Base-by-base conservation (phyloP, 2,113 vertebrate genomes). In the Scalopus aquaticus region DNA sequence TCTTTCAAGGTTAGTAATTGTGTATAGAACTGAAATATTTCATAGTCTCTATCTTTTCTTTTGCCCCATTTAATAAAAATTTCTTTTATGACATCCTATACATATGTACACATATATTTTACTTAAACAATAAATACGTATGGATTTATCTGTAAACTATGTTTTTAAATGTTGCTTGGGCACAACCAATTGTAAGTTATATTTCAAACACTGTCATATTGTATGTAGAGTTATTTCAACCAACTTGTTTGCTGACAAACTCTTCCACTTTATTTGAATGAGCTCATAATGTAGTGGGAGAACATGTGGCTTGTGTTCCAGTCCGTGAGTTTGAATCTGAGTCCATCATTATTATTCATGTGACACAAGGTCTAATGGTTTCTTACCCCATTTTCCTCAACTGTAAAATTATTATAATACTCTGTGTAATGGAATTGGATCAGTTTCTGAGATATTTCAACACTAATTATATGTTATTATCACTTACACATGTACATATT, bases 61-160 rank as follows among this genome's bases (percentile, higher is more conserved):
- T 76, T 73, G n/a, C 49, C 5, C 20, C 79, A 70, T 32, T 76
- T 46, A 91, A 58, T 54, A 88, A 77, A 96, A 84, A 90, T 24
- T 69, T 67, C 60, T 37, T 84, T 84, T 49, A 81, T 30, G 62
- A 84, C 46, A 22, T 16, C 37, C 30, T 56, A 30, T 13, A 28
- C 84, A 67, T 91, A 89, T 49, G 86, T 13, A 28, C 84, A 67
- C 89, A 89, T 49, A 89, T 44, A 3, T 42, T 9, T 35, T 88
- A 74, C 7, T 24, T 44, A 56, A 15, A 32, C 54, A 84, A 39
- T 24, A 37, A 62, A 60, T 60, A 26, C 9, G 26, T 13, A 42
- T 24, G 37, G 22, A 72, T 17, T 35, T 64, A 30, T 32, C 10
- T 46, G 6, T 35, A 37, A 46, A 79, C 26, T 64, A 9, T 3